These are phyloP conservation scores for Melinaea marsaeus DNA, from an alignment of 2,888 invertebrate genomes.

Conservation along the genomic window DNA sequence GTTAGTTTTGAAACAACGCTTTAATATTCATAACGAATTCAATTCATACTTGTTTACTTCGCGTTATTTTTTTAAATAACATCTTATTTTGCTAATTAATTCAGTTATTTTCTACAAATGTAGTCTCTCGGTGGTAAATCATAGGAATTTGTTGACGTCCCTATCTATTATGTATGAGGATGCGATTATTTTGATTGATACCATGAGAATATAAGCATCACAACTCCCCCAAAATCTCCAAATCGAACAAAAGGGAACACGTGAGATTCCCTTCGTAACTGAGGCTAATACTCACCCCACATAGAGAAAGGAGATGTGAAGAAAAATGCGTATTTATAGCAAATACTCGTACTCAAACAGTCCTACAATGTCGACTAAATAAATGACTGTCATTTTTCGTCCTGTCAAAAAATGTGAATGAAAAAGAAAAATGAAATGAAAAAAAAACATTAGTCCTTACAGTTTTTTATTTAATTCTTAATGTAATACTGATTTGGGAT, in stretches of 20 bases:
- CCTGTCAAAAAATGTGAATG: constrained; percentile 79
- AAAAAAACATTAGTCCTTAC: constrained; percentile 71
- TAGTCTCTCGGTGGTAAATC: constrained; percentile 51
- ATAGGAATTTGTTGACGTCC: constrained; percentile 64
- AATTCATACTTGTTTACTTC: constrained; percentile 28
- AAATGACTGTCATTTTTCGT: constrained; percentile 78
- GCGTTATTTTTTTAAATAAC: constrained; percentile 17
- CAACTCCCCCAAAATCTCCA: constrained; percentile 74
- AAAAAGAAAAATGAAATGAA: constrained; percentile 73
- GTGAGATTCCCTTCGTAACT: constrained; percentile 69
- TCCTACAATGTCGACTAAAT: constrained; percentile 79
- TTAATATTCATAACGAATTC: constrained; percentile 46
- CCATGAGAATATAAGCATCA: constrained; percentile 70
- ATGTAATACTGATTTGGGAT: constrained; percentile 78
- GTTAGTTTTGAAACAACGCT: constrained; percentile 40
- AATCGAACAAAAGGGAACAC: constrained; percentile 74
- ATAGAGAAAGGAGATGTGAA: constrained; percentile 73
- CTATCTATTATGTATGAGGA: constrained; percentile 69
- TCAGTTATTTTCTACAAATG: neutral
- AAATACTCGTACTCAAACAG: constrained; percentile 79
- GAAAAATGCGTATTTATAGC: constrained; percentile 79
- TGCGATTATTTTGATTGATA: constrained; percentile 76
- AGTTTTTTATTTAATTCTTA: constrained; percentile 73
- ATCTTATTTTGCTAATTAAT: neutral
- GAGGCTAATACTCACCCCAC: constrained; percentile 74